phyloP scores from a whole-genome alignment of 2,888 invertebrate genomes.

The Dexiosoma caninum region DNA sequence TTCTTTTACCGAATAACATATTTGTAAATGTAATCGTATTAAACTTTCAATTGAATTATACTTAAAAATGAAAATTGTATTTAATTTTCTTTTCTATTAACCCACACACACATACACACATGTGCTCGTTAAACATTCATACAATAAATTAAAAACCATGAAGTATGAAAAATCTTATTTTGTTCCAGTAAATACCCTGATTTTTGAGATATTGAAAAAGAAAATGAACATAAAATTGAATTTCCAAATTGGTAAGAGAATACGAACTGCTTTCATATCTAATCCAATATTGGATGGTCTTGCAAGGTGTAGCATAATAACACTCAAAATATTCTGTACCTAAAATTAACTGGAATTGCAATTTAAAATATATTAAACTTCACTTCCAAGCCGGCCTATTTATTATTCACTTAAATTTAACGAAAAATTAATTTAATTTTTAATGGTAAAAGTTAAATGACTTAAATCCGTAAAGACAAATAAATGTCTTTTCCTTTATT shows the following conservation, averaged over 20 bases:
- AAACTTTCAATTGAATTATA: background rate
- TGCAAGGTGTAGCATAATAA: background rate
- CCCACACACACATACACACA: no score
- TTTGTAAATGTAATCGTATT: no score
- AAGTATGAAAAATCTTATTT: conserved; percentile 36
- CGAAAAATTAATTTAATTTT: no score
- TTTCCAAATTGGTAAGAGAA: background rate
- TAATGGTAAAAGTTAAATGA: no score
- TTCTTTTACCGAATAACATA: background rate
- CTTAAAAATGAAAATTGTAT: conserved; percentile 9
- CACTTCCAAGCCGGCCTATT: no score
- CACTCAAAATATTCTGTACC: no score
- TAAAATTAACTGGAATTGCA: no score
- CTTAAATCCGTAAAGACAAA: no score
- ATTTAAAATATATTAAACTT: no score
- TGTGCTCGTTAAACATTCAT: background rate
- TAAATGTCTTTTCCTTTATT: no score
- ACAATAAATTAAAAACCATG: conserved; percentile 45
- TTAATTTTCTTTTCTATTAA: conserved; percentile 7
- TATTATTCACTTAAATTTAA: no score
- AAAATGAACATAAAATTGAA: conserved; percentile 33
- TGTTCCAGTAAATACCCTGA: background rate
- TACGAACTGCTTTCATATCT: background rate
- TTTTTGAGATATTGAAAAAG: conserved; percentile 21
- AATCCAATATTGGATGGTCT: conserved; percentile 45